Evolutionary conservation across 1,140 invertebrate species (phyloP), one percentile per base, ranked within the genome.

Genomic region (Micrasema longulum): DNA sequence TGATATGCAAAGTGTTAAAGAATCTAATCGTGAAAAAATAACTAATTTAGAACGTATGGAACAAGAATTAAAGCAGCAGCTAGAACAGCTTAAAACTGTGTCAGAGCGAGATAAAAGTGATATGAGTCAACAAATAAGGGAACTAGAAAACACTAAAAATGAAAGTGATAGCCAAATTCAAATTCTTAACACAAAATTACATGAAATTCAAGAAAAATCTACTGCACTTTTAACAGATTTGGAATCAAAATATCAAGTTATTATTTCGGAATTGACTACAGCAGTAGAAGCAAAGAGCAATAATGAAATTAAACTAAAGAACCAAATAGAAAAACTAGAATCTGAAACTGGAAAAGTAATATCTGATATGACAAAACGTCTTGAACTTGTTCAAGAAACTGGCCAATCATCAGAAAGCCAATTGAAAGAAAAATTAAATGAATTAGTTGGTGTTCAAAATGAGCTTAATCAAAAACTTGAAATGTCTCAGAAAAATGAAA

Each of bases 401-500:
- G 83, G 83, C 5, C 81, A 80, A 55, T 80, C 80, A 41, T 84
- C 83, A 43, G 82, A 85, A 79, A 79, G 81, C 7, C 84, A 83
- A 73, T 72, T 84, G 47, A 84, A 84, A 76, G 82, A 85, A 77
- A 85, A 84, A 71, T 81, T 85, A 47, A 82, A 85, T 65, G 82
- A 85, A 77, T 69, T 84, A 16, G 81, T 82, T 20, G 81, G 82
- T 77, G 82, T 81, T 2, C 82, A 85, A 75, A 85, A 86, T 74
- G 82, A 84, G 63, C 78, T 85, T 53, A 84, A 83, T 75, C 82
- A 84, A 71, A 84, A 85, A 80, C 71, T 86, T 20, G 84, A 86
- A 78, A 80, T 82, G 77, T 80, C 84, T 14, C 79, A 82, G 73
- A 82, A 82, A 77, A 79, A 82, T 65, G 83, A 85, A 77, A 81